Evolutionary conservation across 2,113 vertebrate genomes (phyloP).

Genomic region (Hippocampus mohnikei): DNA sequence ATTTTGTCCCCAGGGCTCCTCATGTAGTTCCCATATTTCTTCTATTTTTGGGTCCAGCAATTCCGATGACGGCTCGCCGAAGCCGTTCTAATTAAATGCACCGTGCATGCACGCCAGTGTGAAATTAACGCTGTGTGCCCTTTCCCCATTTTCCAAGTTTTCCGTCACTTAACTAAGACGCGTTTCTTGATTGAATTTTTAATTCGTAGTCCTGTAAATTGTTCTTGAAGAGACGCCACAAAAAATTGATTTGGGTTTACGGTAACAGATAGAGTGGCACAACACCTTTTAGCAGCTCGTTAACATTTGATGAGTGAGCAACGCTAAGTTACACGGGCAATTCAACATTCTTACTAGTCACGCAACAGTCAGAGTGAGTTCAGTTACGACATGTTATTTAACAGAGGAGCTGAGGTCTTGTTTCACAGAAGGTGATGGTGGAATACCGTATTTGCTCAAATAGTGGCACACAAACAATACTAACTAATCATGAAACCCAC

Average conservation of each 20-base stretch:
- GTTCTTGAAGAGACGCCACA: slow-evolving; percentile 22
- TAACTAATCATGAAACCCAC: too few relatives aligned
- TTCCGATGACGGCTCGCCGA: slow-evolving; percentile 23
- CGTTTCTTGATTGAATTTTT: slow-evolving; percentile 37
- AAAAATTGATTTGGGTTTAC: not conserved
- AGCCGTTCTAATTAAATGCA: slow-evolving; percentile 35
- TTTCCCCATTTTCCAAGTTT: slow-evolving; percentile 16
- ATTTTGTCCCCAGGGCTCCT: not conserved
- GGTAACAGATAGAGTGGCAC: not conserved
- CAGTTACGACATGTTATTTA: too few relatives aligned
- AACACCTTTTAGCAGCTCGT: not conserved
- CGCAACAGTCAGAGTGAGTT: too few relatives aligned
- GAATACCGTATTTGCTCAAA: too few relatives aligned
- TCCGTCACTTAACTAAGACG: slow-evolving; percentile 9
- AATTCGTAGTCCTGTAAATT: slow-evolving; percentile 15
- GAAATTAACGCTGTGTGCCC: slow-evolving; percentile 36
- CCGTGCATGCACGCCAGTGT: slow-evolving; percentile 19
- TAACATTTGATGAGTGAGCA: too few relatives aligned
- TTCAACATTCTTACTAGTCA: too few relatives aligned
- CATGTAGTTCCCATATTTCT: slow-evolving; percentile 7
- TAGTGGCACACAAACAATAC: too few relatives aligned
- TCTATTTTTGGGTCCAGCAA: slow-evolving; percentile 24
- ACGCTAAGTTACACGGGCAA: too few relatives aligned
- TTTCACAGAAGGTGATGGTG: too few relatives aligned
- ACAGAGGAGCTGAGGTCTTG: too few relatives aligned